These are phyloP conservation scores for Cantharis rufa DNA, from an alignment of 2,888 invertebrate genomes.

Conservation along the genomic window DNA sequence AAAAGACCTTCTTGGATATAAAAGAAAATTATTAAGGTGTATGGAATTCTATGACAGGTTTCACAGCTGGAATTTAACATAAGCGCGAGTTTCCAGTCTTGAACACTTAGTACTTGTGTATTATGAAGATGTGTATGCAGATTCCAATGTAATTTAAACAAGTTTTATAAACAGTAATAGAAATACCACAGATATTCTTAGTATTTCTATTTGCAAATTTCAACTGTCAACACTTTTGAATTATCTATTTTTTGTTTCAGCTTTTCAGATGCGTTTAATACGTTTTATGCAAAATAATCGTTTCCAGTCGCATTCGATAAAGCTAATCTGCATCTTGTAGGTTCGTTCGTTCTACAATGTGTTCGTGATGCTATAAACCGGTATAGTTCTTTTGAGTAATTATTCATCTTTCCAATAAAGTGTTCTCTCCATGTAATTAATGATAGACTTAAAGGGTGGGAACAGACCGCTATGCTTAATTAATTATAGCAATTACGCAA, in stretches of 20 bases:
- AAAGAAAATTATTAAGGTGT: slow-evolving; percentile 1
- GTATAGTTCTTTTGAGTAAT: slow-evolving; percentile 18
- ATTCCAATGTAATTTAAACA: slow-evolving; percentile 12
- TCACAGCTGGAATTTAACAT: slow-evolving; percentile 16
- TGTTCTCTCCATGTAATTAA: slow-evolving; percentile 23
- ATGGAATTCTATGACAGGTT: slow-evolving; percentile 14
- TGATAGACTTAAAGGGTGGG: slow-evolving; percentile 25
- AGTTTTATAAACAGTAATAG: background rate
- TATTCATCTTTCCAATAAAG: slow-evolving; percentile 26
- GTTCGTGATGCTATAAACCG: slow-evolving; percentile 7
- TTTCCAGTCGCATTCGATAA: background rate
- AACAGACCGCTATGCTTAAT: slow-evolving; percentile 22
- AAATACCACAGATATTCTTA: background rate
- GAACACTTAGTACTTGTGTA: background rate
- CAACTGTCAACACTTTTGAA: slow-evolving; percentile 1
- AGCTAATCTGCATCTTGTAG: background rate
- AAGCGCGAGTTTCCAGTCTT: slow-evolving; percentile 5
- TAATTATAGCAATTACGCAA: slow-evolving; percentile 27
- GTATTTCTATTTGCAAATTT: slow-evolving; percentile 4
- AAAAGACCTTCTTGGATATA: background rate
- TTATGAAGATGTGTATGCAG: slow-evolving; percentile 13
- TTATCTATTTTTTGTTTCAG: background rate
- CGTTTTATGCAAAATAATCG: background rate
- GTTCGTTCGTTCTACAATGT: background rate
- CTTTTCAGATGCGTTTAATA: background rate